Base-by-base conservation (phyloP, 2,113 vertebrate species). In the Aldabrachelys gigantea region DNA sequence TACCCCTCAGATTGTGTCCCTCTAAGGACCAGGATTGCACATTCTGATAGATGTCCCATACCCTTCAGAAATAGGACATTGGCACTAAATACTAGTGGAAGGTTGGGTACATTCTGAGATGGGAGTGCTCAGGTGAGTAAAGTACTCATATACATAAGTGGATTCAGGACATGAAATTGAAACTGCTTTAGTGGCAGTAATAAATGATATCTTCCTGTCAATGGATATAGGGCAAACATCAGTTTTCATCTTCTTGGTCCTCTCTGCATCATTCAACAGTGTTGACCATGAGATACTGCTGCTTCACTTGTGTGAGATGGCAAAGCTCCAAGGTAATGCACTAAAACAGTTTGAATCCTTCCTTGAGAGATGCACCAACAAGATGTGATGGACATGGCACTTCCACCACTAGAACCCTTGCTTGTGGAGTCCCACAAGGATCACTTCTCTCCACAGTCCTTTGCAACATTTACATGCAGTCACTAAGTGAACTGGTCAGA, bases 31-130 rank as follows among this genome's bases (percentile, higher is more conserved):
- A 50, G 50, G 50, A 50, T 89, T 54, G 69, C 87, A 94, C 49
- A 93, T 88, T 91, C 72, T 93, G 85, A 38, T 80, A 90, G 89
- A 84, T 84, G 44, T 92, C 94, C 54, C 56, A 82, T 62, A 88
- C 80, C 88, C 44, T 56, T 80, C 72, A 76, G 29, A 81, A 95
- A 88, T 52, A 89, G 90, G 83, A 89, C 10, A 35, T 29, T 57
- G 84, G 85, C 41, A 94, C 41, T 8, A 75, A 4, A 8, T 3
- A 49, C 76, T 94, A 80, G 85, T 93, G 93, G 59, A 88, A 90
- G 81, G 31, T 29, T 44, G 72, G 54, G 89, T 89, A 89, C 93
- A 95, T 92, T 95, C 89, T 91, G 72, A 90, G 87, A 84, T 84
- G 56, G 80, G 3, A 6, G 90, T 85, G 90, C 59, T 92, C 87